Base-by-base conservation (phyloP, 2,113 vertebrate genomes). In the Gasterosteus aculeatus region DNA sequence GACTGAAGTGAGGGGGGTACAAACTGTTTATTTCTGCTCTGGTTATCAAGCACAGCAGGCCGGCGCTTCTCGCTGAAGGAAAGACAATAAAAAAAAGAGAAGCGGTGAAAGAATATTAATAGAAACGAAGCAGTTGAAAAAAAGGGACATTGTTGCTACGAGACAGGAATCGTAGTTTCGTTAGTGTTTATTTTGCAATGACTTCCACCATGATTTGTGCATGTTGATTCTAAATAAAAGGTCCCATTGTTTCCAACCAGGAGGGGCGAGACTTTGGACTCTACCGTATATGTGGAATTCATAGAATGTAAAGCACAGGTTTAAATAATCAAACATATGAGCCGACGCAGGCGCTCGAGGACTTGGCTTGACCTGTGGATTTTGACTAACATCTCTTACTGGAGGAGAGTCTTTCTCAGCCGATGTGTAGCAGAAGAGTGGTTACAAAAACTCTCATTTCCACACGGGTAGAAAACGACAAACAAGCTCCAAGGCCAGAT, bases 11-110 rank as follows among this genome's bases (percentile, higher is more conserved):
- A 59, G 68, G 62, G 67, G 58, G 70, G 44, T 35, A 66, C 78
- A 88, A 85, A 79, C 85, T 77, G 65, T 74, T 92, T 89, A 89
- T 72, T 90, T 92, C 78, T 90, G 89, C 87, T 87, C 90, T 89
- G 86, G 74, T 92, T 88, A 83, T 77, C 86, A 86, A 82, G 75
- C 42, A 85, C 80, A 83, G 61, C 78, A 66, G 66, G 62, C 75
- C 47, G 57, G 71, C 66, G 60, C 73, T 39, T 75, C 77, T 47
- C 60, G 62, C 26, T 82, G 68, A 76, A 77, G 72, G 87, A 84
- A 67, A 83, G 72, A 69, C 72, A 60, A 39, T 56, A 38, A 81
- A 75, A 66, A 51, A n/a, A 19, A 69, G 47, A 65, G 26, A 38
- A 22, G 8, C 22, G 51, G 68, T 9, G 10, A 35, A 46, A 10